Percentiles rank a stretch among this genome's conserved stretches.
Conservation (phyloP, 2,113 vertebrate species). For the Struthio camelus region DNA sequence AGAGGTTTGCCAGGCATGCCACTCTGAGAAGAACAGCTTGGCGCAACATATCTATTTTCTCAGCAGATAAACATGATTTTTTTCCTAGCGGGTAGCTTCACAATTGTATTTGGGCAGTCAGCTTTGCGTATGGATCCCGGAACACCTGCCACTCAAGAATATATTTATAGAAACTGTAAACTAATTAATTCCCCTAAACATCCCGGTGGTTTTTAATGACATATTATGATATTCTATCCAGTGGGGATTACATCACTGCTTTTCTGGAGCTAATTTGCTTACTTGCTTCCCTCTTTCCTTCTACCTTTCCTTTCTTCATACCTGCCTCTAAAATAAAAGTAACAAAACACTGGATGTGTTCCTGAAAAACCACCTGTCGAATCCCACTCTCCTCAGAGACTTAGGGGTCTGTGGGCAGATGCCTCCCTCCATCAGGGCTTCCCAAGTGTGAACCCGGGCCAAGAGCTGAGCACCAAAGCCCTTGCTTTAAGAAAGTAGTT, state of each 20-base stretch:
- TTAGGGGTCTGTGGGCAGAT: rapidly evolving
- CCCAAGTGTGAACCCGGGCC: not conserved
- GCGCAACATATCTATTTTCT: constrained; percentile 29
- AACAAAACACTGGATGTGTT: not conserved
- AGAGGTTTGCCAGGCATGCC: not conserved
- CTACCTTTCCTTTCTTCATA: not conserved
- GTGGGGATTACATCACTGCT: not conserved
- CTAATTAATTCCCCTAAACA: constrained; percentile 60
- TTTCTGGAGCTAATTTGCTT: not conserved
- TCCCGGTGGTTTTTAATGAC: constrained; percentile 30
- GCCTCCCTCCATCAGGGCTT: not conserved
- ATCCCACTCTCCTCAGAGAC: not conserved
- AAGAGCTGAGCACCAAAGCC: not conserved
- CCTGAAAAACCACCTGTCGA: not conserved
- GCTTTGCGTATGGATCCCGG: constrained; percentile 40
- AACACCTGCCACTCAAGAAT: constrained; percentile 47
- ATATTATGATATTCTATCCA: constrained; percentile 11
- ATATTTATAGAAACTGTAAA: constrained; percentile 66
- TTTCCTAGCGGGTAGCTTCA: not conserved
- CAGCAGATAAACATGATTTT: constrained; percentile 55
- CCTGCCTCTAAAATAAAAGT: not conserved
- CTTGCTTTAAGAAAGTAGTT: not conserved
- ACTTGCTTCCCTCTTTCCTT: not conserved
- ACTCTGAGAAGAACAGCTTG: constrained; percentile 30
- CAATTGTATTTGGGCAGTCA: constrained; percentile 40